phyloP scores from a whole-genome alignment of 1,140 invertebrate genomes.

The Lucilia cuprina region DNA sequence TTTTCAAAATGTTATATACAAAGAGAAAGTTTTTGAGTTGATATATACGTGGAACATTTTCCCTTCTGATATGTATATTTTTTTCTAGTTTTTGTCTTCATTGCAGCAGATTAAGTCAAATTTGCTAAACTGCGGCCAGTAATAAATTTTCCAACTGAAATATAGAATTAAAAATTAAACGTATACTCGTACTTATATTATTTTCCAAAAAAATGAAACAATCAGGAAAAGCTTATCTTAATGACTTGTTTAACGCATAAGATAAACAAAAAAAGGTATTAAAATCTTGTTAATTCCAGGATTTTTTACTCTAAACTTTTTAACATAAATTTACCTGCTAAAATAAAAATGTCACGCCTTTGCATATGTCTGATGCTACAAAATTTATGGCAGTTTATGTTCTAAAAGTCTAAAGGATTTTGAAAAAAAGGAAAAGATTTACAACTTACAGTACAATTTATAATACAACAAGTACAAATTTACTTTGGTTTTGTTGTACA shows the following conservation, averaged over 20 bases:
- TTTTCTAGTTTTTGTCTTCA: background rate
- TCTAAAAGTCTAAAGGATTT: background rate
- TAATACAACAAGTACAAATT: background rate
- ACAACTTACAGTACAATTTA: background rate
- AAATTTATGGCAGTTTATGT: constrained; percentile 21
- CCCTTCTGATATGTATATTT: background rate
- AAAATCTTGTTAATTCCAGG: constrained; percentile 9
- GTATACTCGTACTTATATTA: background rate
- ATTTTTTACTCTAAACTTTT: background rate
- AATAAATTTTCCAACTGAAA: constrained; percentile 21
- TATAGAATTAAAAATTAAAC: constrained; percentile 17
- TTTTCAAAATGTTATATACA: too few relatives aligned
- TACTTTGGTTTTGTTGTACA: background rate
- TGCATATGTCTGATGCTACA: constrained; percentile 25
- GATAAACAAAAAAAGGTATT: background rate
- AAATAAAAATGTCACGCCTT: constrained; percentile 32
- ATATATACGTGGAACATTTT: too few relatives aligned
- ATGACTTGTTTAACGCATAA: constrained; percentile 13
- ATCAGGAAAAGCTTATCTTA: background rate
- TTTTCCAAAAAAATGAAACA: background rate
- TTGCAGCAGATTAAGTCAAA: constrained; percentile 26
- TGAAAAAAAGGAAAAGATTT: background rate
- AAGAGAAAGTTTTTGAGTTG: too few relatives aligned
- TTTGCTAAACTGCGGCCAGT: constrained; percentile 11
- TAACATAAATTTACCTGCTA: constrained; percentile 21